phyloP scores from a whole-genome alignment of 2,113 vertebrate species.

The Dicrurus megarhynchus region DNA sequence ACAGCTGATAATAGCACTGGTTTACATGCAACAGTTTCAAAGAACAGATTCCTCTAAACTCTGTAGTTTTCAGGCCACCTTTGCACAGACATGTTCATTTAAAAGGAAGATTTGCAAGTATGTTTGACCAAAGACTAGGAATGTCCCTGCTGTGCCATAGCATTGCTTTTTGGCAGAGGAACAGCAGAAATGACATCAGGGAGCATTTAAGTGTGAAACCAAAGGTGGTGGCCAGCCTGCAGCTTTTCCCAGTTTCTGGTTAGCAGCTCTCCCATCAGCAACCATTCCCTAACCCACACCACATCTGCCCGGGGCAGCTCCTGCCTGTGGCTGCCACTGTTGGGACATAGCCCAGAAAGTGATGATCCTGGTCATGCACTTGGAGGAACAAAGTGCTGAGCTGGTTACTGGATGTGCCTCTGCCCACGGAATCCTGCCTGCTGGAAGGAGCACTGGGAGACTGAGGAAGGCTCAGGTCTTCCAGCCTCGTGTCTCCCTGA shows the following conservation, averaged over 20 bases:
- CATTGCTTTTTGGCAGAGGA: neutral
- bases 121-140: neutral
- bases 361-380: neutral
- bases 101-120: neutral
- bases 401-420: neutral
- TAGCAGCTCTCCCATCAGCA: neutral
- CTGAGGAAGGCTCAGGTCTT: neutral
- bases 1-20: neutral
- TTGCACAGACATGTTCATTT: fast-evolving
- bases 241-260: neutral
- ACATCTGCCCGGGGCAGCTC: neutral
- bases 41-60: neutral
- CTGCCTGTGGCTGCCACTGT: neutral
- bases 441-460: neutral
- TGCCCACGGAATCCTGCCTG: neutral
- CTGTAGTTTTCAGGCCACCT: neutral
- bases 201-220: neutral
- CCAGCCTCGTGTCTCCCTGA: neutral
- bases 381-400: neutral
- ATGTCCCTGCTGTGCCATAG: neutral
- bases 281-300: neutral
- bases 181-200: neutral
- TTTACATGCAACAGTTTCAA: neutral
- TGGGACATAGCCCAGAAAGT: neutral
- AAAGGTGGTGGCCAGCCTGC: neutral